These are phyloP conservation scores for Hycleus phaleratus DNA, from an alignment of 1,140 invertebrate genomes.

Conservation along the genomic window DNA sequence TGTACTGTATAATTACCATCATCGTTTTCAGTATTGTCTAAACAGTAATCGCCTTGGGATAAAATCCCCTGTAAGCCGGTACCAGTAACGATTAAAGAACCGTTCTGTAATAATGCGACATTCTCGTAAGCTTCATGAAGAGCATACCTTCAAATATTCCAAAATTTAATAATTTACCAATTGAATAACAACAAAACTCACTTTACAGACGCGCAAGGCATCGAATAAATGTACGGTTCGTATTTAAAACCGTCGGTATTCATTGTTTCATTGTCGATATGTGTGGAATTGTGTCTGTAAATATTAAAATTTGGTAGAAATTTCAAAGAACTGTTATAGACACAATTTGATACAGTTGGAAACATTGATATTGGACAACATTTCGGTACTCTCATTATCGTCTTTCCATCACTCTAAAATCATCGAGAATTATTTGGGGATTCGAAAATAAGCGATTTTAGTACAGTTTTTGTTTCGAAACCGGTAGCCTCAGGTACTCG, in stretches of 20 bases:
- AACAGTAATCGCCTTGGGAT: constrained; percentile 14
- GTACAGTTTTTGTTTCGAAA: not conserved
- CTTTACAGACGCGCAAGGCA: constrained; percentile 4
- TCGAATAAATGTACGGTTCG: constrained; percentile 7
- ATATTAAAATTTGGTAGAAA: constrained; percentile 5
- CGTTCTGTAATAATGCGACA: constrained; percentile 17
- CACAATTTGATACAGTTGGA: not conserved
- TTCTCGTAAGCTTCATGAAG: constrained; percentile 4
- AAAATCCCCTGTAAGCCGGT: constrained; percentile 8
- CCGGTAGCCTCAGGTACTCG: not conserved
- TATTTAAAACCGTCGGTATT: constrained; percentile 1
- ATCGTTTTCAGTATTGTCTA: constrained; percentile 4
- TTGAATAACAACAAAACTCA: not conserved
- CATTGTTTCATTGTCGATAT: constrained; percentile 14
- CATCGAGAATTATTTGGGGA: not conserved
- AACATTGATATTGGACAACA: constrained; percentile 4
- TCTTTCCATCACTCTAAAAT: not conserved
- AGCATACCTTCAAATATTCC: constrained; percentile 4
- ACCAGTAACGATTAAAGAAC: constrained; percentile 19
- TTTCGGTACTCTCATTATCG: constrained; percentile 42
- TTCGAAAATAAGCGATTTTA: not conserved
- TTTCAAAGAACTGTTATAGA: not conserved
- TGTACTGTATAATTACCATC: not conserved
- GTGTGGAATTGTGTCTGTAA: constrained; percentile 20
- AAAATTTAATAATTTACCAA: not conserved